Evolutionary conservation across 2,797 vertebrate species (phyloP), one percentile per base, ranked within the genome.

Genomic region (Brachyrhaphis roseni): DNA sequence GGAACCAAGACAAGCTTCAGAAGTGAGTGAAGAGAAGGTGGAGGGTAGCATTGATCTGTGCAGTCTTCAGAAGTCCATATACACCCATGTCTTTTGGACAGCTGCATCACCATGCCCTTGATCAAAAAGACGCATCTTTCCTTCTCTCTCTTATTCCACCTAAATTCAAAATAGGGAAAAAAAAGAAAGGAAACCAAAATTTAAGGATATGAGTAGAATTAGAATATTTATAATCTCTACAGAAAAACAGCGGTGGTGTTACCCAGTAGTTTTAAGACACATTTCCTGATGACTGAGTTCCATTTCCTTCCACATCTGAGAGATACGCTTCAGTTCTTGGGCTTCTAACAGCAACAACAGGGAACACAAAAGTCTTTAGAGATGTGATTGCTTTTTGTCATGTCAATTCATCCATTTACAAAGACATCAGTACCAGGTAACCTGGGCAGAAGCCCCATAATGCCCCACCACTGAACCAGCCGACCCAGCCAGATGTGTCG

Each of bases 391-490:
- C 2, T 28, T 46, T 72, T 26, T 41, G 7, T 72, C 68, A 72
- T 46, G n/a, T 72, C 41, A 45, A 15, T 46, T 46, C 2, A 28
- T 46, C 26, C 26, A 46, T 72, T 28, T 18, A 72, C n/a, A 46
- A 45, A 72, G 26, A 45, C 2, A 72, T 28, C n/a, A 72, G 68
- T 72, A 72, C 68, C 68, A 46, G 68, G 68, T 2, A 46, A 31
- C 68, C 68, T 72, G 26, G 68, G 92, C 53, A 95, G 86, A 72
- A 94, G 93, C 0, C 92, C 92, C 77, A 85, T 93, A 73, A 89
- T 90, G 87, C 87, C 85, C 88, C 91, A 94, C 93, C 95, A 95
- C 83, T 94, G 91, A 78, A 95, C 89, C 77, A 95, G 88, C 68
- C 11, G 82, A 5, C 91, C 93, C 80, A 95, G 86, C 84, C 87